Evolutionary conservation across 2,797 vertebrate species (phyloP).

Genomic region (Lacerta viridis): DNA sequence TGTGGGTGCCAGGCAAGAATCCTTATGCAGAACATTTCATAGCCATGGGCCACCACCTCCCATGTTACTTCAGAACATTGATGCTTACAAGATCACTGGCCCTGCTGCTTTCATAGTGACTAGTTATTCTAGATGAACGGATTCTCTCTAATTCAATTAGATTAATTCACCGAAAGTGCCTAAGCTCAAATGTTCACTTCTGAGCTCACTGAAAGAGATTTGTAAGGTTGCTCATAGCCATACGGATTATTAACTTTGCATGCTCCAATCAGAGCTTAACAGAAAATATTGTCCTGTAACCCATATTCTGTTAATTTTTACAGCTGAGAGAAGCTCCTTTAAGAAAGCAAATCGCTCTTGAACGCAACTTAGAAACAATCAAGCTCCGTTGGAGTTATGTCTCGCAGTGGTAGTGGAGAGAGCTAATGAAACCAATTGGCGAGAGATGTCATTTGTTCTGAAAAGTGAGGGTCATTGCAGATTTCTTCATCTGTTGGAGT

Average conservation of each 20-base stretch:
- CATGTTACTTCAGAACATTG: slow-evolving; percentile 35
- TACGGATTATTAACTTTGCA: slow-evolving; percentile 59
- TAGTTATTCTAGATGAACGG: slow-evolving; percentile 67
- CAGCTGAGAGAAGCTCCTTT: slow-evolving; percentile 59
- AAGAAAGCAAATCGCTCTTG: slow-evolving; percentile 60
- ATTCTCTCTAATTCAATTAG: slow-evolving; percentile 62
- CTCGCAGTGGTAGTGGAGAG: slow-evolving; percentile 6
- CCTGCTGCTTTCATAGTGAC: slow-evolving; percentile 57
- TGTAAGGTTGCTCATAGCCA: slow-evolving; percentile 59
- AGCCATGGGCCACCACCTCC: neutral
- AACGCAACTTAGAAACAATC: slow-evolving; percentile 29
- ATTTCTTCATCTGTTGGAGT: slow-evolving; percentile 32
- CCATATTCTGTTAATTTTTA: slow-evolving; percentile 59
- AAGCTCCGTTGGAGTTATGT: slow-evolving; percentile 28
- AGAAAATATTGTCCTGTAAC: slow-evolving; percentile 51
- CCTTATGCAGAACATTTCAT: neutral
- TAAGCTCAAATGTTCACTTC: slow-evolving; percentile 53
- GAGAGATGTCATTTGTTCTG: slow-evolving; percentile 55
- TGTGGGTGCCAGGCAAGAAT: neutral
- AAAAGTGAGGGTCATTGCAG: slow-evolving; percentile 34
- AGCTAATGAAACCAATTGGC: slow-evolving; percentile 61
- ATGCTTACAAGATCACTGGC: slow-evolving; percentile 44
- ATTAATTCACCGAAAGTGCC: slow-evolving; percentile 67
- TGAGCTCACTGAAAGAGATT: slow-evolving; percentile 54
- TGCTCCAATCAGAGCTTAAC: slow-evolving; percentile 49